A percentile compares a stretch with the other conserved stretches of the same genome.
phyloP scores from a whole-genome alignment of 2,888 invertebrate species.

The Tenthredo scrophulariae region DNA sequence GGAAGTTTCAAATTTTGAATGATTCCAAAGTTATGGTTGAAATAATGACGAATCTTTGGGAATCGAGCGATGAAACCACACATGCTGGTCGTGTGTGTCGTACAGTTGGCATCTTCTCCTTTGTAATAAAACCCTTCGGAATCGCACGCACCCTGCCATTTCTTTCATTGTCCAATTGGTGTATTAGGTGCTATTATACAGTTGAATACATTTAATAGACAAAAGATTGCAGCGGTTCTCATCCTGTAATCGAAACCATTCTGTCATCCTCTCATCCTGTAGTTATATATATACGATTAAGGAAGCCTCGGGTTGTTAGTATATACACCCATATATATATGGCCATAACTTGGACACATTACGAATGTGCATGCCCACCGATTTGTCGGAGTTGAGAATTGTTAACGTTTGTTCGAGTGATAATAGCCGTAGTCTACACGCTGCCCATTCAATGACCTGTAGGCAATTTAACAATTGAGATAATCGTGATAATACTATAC shows the following conservation, averaged over 20 bases:
- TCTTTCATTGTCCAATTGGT: conserved; percentile 75
- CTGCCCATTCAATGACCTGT: conserved; percentile 75
- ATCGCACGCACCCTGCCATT: conserved; percentile 69
- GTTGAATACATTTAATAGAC: conserved; percentile 75
- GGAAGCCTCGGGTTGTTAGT: not conserved
- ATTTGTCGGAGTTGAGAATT: conserved; percentile 49
- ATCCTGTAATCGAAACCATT: conserved; percentile 56
- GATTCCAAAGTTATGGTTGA: too few species aligned
- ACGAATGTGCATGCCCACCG: conserved; percentile 56
- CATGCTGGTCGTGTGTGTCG: not conserved
- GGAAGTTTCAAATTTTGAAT: not conserved
- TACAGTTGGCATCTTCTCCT: conserved; percentile 18
- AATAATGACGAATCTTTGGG: not conserved
- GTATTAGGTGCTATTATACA: conserved; percentile 74
- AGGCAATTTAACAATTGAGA: conserved; percentile 78
- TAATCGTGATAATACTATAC: conserved; percentile 75
- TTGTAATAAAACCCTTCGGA: conserved; percentile 54
- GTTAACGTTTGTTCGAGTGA: conserved; percentile 53
- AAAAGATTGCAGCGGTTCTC: conserved; percentile 75
- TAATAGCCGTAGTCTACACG: conserved; percentile 38
- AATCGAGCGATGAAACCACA: not conserved
- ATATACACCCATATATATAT: not conserved
- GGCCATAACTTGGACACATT: conserved; percentile 22
- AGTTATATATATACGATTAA: conserved; percentile 19
- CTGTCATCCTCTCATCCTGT: conserved; percentile 9